A percentile compares a stretch with the other conserved stretches of the same genome.
These are phyloP conservation scores for Laticauda laticaudata DNA, from an alignment of 2,113 vertebrate species.

Conservation along the genomic window DNA sequence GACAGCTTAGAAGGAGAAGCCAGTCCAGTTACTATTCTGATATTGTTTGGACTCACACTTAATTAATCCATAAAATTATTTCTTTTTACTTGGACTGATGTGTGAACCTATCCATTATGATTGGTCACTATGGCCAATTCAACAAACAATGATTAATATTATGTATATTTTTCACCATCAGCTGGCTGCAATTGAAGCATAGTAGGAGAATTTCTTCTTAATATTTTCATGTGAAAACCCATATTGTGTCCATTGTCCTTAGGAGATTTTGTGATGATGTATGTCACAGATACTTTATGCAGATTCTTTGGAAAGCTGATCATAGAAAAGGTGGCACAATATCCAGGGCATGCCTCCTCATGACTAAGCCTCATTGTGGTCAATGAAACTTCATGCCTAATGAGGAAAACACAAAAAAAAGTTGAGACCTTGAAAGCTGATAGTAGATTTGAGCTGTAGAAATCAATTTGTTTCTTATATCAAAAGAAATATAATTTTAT, in stretches of 20 bases:
- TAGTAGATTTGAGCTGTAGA: background rate
- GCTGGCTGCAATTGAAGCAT: background rate
- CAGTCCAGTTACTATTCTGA: background rate
- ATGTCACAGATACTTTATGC: background rate
- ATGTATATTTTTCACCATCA: background rate
- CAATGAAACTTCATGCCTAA: background rate
- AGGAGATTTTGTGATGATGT: background rate
- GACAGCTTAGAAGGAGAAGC: background rate
- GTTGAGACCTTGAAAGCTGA: background rate
- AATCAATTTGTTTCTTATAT: conserved; percentile 20
- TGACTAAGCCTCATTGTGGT: background rate
- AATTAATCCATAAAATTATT: background rate
- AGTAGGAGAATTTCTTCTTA: background rate
- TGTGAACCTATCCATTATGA: background rate
- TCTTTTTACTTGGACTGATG: background rate
- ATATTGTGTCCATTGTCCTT: fast-evolving
- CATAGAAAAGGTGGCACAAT: conserved; percentile 4
- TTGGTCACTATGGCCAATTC: background rate
- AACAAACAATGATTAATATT: background rate
- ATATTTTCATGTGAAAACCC: background rate
- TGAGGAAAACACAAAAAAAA: background rate
- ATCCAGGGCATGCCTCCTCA: background rate
- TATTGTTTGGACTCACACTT: background rate
- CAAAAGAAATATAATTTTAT: conserved; percentile 13
- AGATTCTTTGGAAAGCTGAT: background rate